These are phyloP conservation scores for Pantherophis alleghaniensis DNA, from an alignment of 2,797 vertebrate species.

Conservation along the genomic window DNA sequence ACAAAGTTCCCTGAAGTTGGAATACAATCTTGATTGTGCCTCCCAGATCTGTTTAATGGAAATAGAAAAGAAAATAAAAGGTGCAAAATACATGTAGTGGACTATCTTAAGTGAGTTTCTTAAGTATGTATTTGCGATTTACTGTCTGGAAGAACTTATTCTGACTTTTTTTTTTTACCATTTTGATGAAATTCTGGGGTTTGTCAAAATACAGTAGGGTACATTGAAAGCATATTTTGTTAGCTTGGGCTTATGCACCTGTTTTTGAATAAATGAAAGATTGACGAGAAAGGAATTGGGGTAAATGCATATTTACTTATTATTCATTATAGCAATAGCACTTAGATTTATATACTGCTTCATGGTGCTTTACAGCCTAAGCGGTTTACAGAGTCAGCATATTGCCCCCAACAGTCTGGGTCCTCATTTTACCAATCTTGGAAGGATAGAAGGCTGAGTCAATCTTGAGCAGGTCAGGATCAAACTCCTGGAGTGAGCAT, in stretches of 20 bases:
- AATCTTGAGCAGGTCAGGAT: neutral
- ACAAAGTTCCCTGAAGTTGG: neutral
- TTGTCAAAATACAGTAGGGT: neutral
- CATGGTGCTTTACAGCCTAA: neutral
- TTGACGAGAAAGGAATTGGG: neutral
- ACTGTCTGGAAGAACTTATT: neutral
- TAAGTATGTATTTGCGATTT: neutral
- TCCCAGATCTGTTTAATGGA: neutral
- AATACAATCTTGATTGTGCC: neutral
- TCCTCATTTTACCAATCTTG: neutral
- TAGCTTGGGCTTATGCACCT: neutral
- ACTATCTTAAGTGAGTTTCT: neutral
- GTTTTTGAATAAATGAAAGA: neutral
- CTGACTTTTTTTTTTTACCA: neutral
- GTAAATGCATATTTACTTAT: neutral
- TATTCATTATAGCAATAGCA: neutral
- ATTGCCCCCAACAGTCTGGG: neutral
- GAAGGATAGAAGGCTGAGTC: neutral
- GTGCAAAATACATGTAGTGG: neutral
- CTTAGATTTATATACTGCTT: neutral
- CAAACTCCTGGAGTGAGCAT: neutral
- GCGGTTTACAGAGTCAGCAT: neutral
- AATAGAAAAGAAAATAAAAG: neutral
- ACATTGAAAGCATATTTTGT: neutral
- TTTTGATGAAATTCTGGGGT: neutral